phyloP scores from a whole-genome alignment of 2,888 invertebrate species.

The Leuctra nigra region DNA sequence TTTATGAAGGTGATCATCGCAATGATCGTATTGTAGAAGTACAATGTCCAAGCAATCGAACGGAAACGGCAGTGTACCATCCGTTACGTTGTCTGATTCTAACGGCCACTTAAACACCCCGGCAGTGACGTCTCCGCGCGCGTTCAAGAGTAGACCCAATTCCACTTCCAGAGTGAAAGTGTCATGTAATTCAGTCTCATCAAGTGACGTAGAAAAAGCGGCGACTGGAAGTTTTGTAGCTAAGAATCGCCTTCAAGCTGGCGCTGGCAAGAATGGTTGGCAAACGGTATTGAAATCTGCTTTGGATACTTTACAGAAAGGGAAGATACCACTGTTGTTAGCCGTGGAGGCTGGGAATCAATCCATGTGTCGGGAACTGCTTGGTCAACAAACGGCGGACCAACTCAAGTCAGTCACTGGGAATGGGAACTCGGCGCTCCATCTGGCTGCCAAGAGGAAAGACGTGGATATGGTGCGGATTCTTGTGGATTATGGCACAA shows the following conservation, averaged over 20 bases:
- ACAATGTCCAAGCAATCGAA: not conserved
- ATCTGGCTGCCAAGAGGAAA: slow-evolving; percentile 86
- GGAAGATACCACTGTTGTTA: slow-evolving; percentile 86
- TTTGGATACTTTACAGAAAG: slow-evolving; percentile 58
- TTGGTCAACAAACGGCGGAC: slow-evolving; percentile 78
- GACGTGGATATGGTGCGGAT: slow-evolving; percentile 92
- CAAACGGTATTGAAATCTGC: slow-evolving; percentile 27
- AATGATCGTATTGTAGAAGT: too few species aligned
- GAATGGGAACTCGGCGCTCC: slow-evolving; percentile 89
- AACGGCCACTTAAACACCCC: too few species aligned
- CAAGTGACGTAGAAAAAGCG: slow-evolving; percentile 10
- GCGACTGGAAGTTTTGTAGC: slow-evolving; percentile 30
- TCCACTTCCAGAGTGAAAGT: too few species aligned
- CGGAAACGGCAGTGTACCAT: too few species aligned
- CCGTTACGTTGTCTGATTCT: too few species aligned
- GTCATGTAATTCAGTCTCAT: too few species aligned
- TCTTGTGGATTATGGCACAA: slow-evolving; percentile 86
- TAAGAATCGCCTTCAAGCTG: slow-evolving; percentile 34
- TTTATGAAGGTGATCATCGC: too few species aligned
- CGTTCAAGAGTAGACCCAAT: slow-evolving; percentile 33
- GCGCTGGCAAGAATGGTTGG: slow-evolving; percentile 30
- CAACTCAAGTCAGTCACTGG: slow-evolving; percentile 79
- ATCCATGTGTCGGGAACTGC: slow-evolving; percentile 88
- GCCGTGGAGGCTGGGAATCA: slow-evolving; percentile 94
- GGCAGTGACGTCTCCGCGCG: too few species aligned